Conservation (phyloP, 2,113 vertebrate genomes). For the Melanerpes formicivorus region DNA sequence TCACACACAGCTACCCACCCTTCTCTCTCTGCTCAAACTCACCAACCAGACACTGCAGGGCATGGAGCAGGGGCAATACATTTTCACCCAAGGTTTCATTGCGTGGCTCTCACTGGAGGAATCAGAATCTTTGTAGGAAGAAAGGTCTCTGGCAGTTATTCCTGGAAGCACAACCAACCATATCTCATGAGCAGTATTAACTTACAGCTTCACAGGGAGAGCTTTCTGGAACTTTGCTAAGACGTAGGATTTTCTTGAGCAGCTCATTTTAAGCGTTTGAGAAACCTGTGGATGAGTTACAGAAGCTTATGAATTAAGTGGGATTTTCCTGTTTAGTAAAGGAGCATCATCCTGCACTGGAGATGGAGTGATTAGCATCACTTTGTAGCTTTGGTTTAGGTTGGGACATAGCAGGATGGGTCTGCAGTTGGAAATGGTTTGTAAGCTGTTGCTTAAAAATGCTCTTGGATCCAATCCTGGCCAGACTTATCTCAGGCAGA, state of each 20-base stretch:
- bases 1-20: slow-evolving; percentile 66
- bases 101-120: neutral
- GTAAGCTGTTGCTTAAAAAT: neutral
- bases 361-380: slow-evolving; percentile 23
- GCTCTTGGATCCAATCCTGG: neutral
- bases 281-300: slow-evolving; percentile 35
- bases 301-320: slow-evolving; percentile 56
- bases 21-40: slow-evolving; percentile 45
- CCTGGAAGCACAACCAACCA: slow-evolving; percentile 13
- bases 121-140: neutral
- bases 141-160: slow-evolving; percentile 1
- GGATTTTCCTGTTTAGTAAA: slow-evolving; percentile 38
- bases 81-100: neutral
- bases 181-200: neutral
- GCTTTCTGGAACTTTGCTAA: slow-evolving; percentile 9
- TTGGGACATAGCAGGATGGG: neutral
- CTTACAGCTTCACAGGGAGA: neutral
- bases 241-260: neutral
- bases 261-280: slow-evolving; percentile 1
- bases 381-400: neutral
- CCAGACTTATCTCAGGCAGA: neutral
- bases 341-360: neutral
- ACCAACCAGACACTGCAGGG: neutral
- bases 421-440: neutral
- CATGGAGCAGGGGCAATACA: neutral